Evolutionary conservation across 35 echinoderm and acorn worm species (phyloP), one percentile per base, ranked within the genome.

Genomic region (Heliocidaris tuberculata): DNA sequence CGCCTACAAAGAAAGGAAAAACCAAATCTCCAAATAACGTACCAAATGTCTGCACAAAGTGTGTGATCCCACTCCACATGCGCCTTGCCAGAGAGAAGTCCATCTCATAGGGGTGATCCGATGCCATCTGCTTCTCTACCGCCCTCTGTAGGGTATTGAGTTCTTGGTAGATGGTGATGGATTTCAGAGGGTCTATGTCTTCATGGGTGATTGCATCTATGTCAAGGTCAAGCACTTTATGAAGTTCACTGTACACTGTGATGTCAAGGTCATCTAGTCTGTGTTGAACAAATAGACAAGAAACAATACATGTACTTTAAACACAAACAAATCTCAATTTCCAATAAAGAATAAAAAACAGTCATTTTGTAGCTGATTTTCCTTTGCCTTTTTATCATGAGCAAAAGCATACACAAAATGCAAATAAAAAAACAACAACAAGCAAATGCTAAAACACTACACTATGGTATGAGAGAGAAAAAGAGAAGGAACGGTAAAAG

Each of bases 61-160:
- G 92, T 48, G 50, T 30, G 11, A 93, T 95, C 11, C 71, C 90
- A 30, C 85, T 95, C 88, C 95, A 85, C 52, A 95, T 92, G 48
- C 86, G 71, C 47, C 95, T 61, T 30, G 59, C 90, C 48, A 85
- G 70, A 6, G 95, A 95, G 35, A 95, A 95, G 90, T 95, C 85
- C 2, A 71, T 19, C 90, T 95, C 92, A 71, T 95, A 95, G 11
- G 52, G n/a, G 13, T 13, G 48, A 24, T 91, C 30, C 31, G 59
- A 59, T 13, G 48, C 88, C 29, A 65, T 59, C 15, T 92, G n/a
- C 49, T 88, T n/a, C 86, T 93, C 48, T 42, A 95, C 95, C 17
- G 59, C 59, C 35, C 52, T 85, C 85, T 93, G 95, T 85, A 95
- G 88, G 19, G 24, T 47, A 21, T 24, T 31, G 48, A 92, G 88